phyloP scores from a whole-genome alignment of 2,113 vertebrate genomes.

The Passer montanus region DNA sequence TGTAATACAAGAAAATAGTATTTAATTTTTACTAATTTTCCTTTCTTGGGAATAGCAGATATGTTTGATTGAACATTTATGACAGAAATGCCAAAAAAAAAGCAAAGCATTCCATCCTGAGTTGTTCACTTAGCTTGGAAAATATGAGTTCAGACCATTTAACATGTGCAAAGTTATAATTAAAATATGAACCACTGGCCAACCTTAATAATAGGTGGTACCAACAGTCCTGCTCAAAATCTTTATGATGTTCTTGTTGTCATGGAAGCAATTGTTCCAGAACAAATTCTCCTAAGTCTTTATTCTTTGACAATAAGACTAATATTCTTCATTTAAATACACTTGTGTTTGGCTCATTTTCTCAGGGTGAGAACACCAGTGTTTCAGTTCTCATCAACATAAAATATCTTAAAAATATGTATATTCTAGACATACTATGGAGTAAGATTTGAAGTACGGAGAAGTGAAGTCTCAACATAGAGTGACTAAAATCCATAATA shows the following conservation, averaged over 20 bases:
- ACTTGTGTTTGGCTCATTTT: background rate
- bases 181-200: background rate
- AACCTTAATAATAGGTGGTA: background rate
- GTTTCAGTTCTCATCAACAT: background rate
- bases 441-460: background rate
- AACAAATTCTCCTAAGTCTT: background rate
- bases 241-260: constrained; percentile 38
- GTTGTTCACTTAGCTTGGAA: background rate
- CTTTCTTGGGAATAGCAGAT: background rate
- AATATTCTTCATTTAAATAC: background rate
- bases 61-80: background rate
- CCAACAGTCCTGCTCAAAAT: background rate
- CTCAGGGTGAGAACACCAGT: background rate
- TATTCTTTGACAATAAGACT: constrained; percentile 16
- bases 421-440: background rate
- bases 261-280: constrained; percentile 14
- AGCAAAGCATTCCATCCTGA: background rate
- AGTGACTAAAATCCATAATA: background rate
- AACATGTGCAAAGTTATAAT: background rate
- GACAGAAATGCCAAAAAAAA: background rate
- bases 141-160: background rate
- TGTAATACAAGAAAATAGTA: background rate
- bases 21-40: background rate
- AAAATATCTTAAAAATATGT: background rate
- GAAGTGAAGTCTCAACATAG: background rate